A percentile compares a stretch with the other conserved stretches of the same genome.
Conservation (phyloP, 2,113 vertebrate species). For the Pseudorasbora parva region DNA sequence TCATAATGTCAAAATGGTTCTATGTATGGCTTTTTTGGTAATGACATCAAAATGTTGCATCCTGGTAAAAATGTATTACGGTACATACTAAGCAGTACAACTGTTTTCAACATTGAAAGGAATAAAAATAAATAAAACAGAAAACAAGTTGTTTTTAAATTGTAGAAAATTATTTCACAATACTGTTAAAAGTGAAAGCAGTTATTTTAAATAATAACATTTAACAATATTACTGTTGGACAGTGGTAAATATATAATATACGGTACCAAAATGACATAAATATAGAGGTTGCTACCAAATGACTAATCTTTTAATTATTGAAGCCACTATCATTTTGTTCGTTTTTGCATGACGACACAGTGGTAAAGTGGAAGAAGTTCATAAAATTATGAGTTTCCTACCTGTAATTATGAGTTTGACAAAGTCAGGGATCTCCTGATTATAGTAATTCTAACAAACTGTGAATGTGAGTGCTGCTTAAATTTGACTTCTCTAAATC, state of each 20-base stretch:
- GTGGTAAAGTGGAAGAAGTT: neutral
- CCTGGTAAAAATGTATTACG: neutral
- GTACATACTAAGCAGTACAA: neutral
- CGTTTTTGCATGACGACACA: neutral
- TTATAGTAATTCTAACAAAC: too few relatives aligned
- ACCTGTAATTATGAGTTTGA: neutral
- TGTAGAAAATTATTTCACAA: neutral
- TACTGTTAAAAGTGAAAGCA: neutral
- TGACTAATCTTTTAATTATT: neutral
- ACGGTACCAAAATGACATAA: neutral
- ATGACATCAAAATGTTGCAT: neutral
- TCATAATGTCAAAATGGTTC: neutral
- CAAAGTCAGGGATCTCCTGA: too few relatives aligned
- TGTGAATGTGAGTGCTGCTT: too few relatives aligned
- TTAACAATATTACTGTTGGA: neutral
- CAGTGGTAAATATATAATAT: neutral
- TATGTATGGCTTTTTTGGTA: neutral
- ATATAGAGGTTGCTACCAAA: neutral
- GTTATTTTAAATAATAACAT: neutral
- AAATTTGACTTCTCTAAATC: too few relatives aligned
- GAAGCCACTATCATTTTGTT: neutral
- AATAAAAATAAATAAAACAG: neutral
- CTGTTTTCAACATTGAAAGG: too few relatives aligned
- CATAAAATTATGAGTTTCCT: neutral
- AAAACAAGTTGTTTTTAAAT: neutral